Percentiles rank a stretch among this genome's conserved stretches.
phyloP scores from a whole-genome alignment of 1,140 invertebrate species.

The Drosophila auraria region DNA sequence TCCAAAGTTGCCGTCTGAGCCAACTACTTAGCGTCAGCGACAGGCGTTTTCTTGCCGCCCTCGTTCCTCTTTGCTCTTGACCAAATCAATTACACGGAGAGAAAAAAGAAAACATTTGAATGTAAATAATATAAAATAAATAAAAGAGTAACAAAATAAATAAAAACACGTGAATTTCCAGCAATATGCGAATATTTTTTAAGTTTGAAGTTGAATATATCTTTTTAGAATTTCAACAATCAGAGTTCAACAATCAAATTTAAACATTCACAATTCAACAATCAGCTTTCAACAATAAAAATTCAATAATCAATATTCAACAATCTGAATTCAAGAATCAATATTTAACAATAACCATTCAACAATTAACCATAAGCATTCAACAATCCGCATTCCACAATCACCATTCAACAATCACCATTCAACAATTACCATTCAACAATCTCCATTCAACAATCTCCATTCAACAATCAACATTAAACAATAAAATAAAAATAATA shows the following conservation, averaged over 20 bases:
- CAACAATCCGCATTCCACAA: neutral
- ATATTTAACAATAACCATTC: neutral
- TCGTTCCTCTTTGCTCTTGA: conserved; percentile 9
- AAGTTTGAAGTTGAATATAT: no score
- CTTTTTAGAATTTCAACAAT: neutral
- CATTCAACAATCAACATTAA: no score
- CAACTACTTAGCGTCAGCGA: conserved; percentile 77
- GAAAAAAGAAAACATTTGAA: neutral
- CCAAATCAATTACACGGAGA: conserved; percentile 11
- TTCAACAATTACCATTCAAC: neutral
- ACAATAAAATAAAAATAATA: no score
- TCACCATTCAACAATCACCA: no score
- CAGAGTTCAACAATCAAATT: neutral
- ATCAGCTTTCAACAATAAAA: no score
- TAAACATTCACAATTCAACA: neutral
- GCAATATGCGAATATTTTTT: neutral
- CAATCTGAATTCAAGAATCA: neutral
- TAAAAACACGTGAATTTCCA: neutral
- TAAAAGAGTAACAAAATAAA: no score
- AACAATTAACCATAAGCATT: no score
- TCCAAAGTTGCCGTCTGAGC: conserved; percentile 61
- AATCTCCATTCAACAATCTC: no score
- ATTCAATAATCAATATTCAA: neutral
- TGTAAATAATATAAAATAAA: no score
- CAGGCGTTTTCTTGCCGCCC: conserved; percentile 40